These are phyloP conservation scores for Brachionus paranguensis DNA, from an alignment of 1,140 invertebrate species.

Conservation along the genomic window DNA sequence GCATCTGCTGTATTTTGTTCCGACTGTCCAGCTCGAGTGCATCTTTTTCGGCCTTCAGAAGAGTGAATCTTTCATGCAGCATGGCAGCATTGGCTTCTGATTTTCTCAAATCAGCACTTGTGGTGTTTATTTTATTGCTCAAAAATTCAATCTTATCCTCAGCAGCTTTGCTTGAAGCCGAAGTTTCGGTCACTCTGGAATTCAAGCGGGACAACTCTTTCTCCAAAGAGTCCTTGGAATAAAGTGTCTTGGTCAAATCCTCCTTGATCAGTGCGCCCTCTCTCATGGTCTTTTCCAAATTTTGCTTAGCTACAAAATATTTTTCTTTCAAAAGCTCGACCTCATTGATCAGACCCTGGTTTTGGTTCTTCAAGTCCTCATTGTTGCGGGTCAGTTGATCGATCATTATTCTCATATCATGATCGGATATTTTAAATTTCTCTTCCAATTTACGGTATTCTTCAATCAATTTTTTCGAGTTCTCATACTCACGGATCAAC, in stretches of 20 bases:
- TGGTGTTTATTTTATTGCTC: constrained; percentile 17
- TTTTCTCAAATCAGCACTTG: constrained; percentile 4
- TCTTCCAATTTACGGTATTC: constrained; percentile 35
- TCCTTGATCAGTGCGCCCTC: constrained; percentile 14
- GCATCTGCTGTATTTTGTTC: constrained; percentile 26
- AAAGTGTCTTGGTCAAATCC: constrained; percentile 23
- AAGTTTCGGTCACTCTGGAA: not conserved
- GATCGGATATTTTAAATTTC: constrained; percentile 34
- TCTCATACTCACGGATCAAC: constrained; percentile 34
- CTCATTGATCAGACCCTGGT: constrained; percentile 33
- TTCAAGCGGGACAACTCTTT: constrained; percentile 6
- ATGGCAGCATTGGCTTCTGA: constrained; percentile 40
- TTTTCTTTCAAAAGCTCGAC: constrained; percentile 32
- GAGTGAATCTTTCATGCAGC: constrained; percentile 37
- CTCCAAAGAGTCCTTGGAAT: not conserved
- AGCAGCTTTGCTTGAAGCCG: not conserved
- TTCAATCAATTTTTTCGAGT: constrained; percentile 37
- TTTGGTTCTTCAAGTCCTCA: constrained; percentile 34
- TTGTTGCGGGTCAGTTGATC: constrained; percentile 38
- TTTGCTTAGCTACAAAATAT: constrained; percentile 39
- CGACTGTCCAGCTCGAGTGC: constrained; percentile 19
- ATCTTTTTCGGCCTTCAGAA: constrained; percentile 30
- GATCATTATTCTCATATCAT: constrained; percentile 38
- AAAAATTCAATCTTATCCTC: constrained; percentile 40
- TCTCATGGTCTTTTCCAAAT: constrained; percentile 40